Evolutionary conservation across 2,113 vertebrate species (phyloP).

Genomic region (Cebidichthys violaceus): DNA sequence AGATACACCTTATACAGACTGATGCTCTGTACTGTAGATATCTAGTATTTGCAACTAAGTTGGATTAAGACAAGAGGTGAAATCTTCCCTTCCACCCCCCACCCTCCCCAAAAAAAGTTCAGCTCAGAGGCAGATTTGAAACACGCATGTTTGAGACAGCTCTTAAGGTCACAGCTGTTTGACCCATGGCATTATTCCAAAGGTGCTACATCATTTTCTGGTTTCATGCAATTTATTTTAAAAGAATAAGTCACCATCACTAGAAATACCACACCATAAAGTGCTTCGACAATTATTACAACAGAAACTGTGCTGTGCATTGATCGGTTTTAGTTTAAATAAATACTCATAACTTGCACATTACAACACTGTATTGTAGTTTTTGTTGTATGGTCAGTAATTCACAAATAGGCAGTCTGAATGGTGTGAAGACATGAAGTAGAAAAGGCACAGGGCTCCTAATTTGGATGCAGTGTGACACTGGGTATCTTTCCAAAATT

Average conservation of each 20-base stretch:
- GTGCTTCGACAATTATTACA: constrained; percentile 74
- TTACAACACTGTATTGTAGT: constrained; percentile 39
- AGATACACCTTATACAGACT: constrained; percentile 29
- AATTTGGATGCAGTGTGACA: background rate
- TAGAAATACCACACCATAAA: constrained; percentile 74
- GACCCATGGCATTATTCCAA: constrained; percentile 67
- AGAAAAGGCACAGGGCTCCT: background rate
- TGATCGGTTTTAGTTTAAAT: constrained; percentile 77
- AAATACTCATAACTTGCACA: constrained; percentile 72
- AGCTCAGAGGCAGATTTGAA: background rate
- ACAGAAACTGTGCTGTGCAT: constrained; percentile 70
- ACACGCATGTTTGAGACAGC: constrained; percentile 41
- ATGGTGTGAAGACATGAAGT: background rate
- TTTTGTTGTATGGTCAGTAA: constrained; percentile 29
- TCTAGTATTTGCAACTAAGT: constrained; percentile 65
- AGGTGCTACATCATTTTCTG: constrained; percentile 82
- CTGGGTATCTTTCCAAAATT: too few relatives aligned
- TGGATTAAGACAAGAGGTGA: constrained; percentile 44
- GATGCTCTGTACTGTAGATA: constrained; percentile 71
- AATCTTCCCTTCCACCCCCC: background rate
- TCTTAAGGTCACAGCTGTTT: constrained; percentile 48
- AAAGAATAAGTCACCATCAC: constrained; percentile 50
- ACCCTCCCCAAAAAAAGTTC: background rate
- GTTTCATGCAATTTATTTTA: constrained; percentile 62
- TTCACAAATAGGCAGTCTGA: background rate